These are phyloP conservation scores for Gavia stellata DNA, from an alignment of 2,113 vertebrate genomes.

Conservation along the genomic window DNA sequence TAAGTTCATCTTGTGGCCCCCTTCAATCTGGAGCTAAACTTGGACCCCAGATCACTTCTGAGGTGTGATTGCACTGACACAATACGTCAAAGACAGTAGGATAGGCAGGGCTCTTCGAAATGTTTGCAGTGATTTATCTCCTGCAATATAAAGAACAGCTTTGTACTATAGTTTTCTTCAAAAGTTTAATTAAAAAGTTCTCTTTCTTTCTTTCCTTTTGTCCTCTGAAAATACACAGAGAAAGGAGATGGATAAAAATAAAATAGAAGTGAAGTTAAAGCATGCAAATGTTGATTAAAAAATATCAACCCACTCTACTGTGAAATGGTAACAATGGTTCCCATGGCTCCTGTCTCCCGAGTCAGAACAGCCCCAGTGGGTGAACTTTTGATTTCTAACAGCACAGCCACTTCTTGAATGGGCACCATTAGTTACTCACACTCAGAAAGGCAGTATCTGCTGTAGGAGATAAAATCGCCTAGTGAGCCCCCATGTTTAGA, in stretches of 20 bases:
- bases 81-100: accelerated
- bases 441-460: not conserved
- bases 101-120: not conserved
- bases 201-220: not conserved
- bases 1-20: not conserved
- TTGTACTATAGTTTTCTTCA: not conserved
- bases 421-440: not conserved
- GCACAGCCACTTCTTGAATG: not conserved
- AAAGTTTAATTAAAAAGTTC: conserved; percentile 52
- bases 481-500: not conserved
- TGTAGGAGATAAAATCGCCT: not conserved
- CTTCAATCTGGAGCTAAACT: not conserved
- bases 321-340: conserved; percentile 50
- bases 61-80: not conserved
- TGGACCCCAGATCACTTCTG: not conserved
- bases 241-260: conserved; percentile 49
- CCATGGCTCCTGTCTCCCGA: conserved; percentile 42
- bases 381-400: conserved; percentile 44
- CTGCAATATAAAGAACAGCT: not conserved
- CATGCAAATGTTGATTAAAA: conserved; percentile 60
- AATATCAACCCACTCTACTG: conserved; percentile 32
- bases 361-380: conserved; percentile 33
- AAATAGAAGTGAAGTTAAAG: conserved; percentile 12
- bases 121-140: conserved; percentile 22
- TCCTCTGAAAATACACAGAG: not conserved